Evolutionary conservation across 2,113 vertebrate genomes (phyloP), one percentile per base, ranked within the genome.

Genomic region (Narcine bancroftii): DNA sequence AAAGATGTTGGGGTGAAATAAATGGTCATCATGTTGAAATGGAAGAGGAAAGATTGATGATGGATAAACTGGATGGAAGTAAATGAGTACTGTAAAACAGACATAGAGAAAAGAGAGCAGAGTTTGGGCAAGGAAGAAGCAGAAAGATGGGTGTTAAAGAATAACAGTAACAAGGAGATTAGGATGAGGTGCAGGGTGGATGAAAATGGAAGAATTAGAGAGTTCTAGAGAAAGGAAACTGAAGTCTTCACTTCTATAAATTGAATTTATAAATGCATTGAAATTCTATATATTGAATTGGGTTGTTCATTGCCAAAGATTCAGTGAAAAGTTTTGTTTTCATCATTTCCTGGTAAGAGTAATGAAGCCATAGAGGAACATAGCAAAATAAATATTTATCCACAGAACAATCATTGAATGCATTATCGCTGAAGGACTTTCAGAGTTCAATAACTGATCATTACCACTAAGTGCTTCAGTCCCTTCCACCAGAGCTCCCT

Each of bases 341-440:
- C n/a, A n/a, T n/a, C n/a, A n/a, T n/a, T n/a, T n/a, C n/a, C n/a
- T n/a, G n/a, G n/a, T n/a, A n/a, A n/a, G n/a, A 63, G 60, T 10
- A 2, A 29, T 2, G 2, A 9, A n/a, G 26, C 50, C 50, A 50
- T 17, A 60, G n/a, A 87, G 50, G 53, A 60, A 1, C 17, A 6
- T 53, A 87, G 81, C 81, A 36, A 19, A 85, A 87, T 21, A 87
- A 60, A 19, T 60, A 87, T 60, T 87, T 87, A 60, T 87, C 33
- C 15, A 39, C 13, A 36, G 56, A 87, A 87, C 3, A 63, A 21
- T 60, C 53, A 87, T 53, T 83, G 33, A 83, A 83, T 33, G 79
- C 79, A 15, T 53, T 60, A 33, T 19, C 7, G 45, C 0, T 81
- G 45, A 29, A 50, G 45, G 21, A 50, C 81, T 87, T 17, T 75